Evolutionary conservation across 2,797 vertebrate species (phyloP), one percentile per base, ranked within the genome.

Genomic region (Antennarius maculatus): DNA sequence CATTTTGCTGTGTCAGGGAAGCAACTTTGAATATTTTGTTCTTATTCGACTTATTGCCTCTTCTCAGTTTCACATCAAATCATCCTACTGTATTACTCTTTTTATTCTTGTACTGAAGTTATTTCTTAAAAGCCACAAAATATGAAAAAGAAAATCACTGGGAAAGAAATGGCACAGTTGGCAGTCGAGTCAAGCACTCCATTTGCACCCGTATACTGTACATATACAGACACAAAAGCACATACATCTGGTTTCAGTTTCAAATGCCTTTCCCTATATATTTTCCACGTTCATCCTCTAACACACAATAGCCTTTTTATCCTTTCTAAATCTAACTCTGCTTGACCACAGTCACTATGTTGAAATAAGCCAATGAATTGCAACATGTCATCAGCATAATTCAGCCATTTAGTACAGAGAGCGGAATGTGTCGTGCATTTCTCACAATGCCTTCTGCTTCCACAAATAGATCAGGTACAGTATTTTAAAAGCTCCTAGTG

Each of bases 161-260:
- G 71, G 74, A 72, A 73, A 71, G 62, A 77, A 74, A 60, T 69
- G 68, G 74, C 69, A 66, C 55, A 58, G 66, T 61, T 53, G 60
- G 55, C 70, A 71, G 47, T 65, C 41, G 57, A 83, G 79, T 68
- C 62, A 52, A 71, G 71, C 64, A 5, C 66, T 54, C 15, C 68
- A 28, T 68, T 77, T 10, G 9, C 37, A 39, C 37, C 37, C 37
- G 1, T 39, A 8, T 11, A 39, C 37, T 63, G 61, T 69, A 58
- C 73, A 66, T 16, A 54, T 78, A 81, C 74, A 91, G 92, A 60
- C 67, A 52, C 54, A 17, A 67, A 56, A 57, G 56, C 69, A 59
- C 80, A 84, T 75, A 91, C 92, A 92, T 93, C 92, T 93, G 90
- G 87, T 92, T 93, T 89, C 71, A 78, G 86, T 94, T 92, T 89